Evolutionary conservation across 2,797 vertebrate species (phyloP).

Genomic region (Neoniphon sammara): DNA sequence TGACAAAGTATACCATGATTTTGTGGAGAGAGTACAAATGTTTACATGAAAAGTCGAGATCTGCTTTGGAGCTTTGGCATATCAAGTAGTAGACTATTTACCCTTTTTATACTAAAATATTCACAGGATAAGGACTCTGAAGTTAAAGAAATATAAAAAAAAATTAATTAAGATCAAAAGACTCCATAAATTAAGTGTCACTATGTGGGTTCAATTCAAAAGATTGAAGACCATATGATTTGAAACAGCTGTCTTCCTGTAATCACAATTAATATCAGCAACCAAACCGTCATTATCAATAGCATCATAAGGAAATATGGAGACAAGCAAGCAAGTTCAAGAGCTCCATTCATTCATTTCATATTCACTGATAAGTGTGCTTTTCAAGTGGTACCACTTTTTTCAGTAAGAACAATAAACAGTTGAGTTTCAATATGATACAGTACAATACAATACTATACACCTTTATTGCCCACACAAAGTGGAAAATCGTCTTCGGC

Average conservation of each 20-base stretch:
- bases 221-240: neutral
- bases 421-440: no score
- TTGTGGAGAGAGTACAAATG: neutral
- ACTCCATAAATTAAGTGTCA: neutral
- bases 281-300: neutral
- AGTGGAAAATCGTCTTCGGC: no score
- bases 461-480: no score
- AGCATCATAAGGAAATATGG: no score
- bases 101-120: no score
- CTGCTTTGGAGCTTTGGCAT: no score
- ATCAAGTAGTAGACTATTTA: no score
- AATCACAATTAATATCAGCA: neutral
- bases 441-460: no score
- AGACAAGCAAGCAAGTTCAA: conserved; percentile 5
- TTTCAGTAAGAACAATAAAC: no score
- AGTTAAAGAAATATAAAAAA: no score
- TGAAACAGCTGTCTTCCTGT: neutral
- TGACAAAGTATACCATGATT: neutral
- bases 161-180: neutral
- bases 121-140: no score
- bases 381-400: neutral
- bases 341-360: neutral
- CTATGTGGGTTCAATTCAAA: neutral
- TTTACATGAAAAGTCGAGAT: no score
- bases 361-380: neutral